Evolutionary conservation across 53 echinoderm and acorn worm genomes (phyloP).

Genomic region (Apostichopus leukothele): DNA sequence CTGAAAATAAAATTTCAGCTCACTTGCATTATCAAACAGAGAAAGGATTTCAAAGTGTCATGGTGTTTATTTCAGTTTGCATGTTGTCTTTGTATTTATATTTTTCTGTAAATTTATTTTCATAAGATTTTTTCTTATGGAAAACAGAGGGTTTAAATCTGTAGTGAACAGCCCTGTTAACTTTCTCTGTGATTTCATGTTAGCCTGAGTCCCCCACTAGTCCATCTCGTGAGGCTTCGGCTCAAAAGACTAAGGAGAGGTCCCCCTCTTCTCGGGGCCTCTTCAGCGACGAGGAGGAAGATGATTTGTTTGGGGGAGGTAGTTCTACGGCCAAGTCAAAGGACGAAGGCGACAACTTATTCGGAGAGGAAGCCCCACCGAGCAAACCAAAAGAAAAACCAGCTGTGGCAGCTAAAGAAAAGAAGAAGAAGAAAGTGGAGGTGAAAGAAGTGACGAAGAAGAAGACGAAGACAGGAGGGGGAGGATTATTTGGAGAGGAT

Average conservation of each 20-base stretch:
- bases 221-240: slow-evolving; percentile 44
- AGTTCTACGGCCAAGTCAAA: neutral
- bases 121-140: neutral
- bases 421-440: slow-evolving; percentile 38
- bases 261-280: slow-evolving; percentile 53
- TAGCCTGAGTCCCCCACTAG: slow-evolving; percentile 52
- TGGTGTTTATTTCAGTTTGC: too few relatives aligned
- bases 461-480: slow-evolving; percentile 27
- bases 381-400: slow-evolving; percentile 43
- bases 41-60: too few relatives aligned
- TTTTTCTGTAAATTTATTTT: too few relatives aligned
- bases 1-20: too few relatives aligned
- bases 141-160: slow-evolving; percentile 11
- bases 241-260: slow-evolving; percentile 42
- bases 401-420: slow-evolving; percentile 1
- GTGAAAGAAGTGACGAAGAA: neutral
- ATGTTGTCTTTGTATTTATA: too few relatives aligned
- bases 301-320: slow-evolving; percentile 67
- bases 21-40: too few relatives aligned
- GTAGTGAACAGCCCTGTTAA: slow-evolving; percentile 54
- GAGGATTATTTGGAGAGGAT: slow-evolving; percentile 54
- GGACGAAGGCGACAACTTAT: neutral
- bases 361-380: slow-evolving; percentile 12
- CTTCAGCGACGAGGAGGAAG: slow-evolving; percentile 69
- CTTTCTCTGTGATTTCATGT: slow-evolving; percentile 72